A percentile compares a stretch with the other conserved stretches of the same genome.
These are phyloP conservation scores for Myiotriccus ornatus DNA, from an alignment of 2,797 vertebrate species.

Conservation along the genomic window DNA sequence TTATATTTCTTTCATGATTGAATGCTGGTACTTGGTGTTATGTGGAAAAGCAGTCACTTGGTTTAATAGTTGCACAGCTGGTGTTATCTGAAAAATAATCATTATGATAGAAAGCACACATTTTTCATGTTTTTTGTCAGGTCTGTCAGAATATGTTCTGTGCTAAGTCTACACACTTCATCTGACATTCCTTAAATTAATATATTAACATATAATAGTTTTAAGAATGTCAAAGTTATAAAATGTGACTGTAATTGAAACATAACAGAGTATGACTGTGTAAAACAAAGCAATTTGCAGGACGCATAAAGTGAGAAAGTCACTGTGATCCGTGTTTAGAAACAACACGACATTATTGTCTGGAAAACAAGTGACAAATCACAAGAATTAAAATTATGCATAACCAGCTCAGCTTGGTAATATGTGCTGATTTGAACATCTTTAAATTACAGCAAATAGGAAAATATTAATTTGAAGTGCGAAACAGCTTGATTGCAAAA, in stretches of 20 bases:
- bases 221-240: conserved; percentile 54
- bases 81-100: conserved; percentile 77
- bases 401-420: not conserved
- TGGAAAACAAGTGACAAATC: conserved; percentile 41
- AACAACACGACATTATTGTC: conserved; percentile 36
- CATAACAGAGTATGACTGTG: not conserved
- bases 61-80: conserved; percentile 75
- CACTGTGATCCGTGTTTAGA: not conserved
- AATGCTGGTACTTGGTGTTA: conserved; percentile 72
- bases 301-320: conserved; percentile 36
- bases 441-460: conserved; percentile 13
- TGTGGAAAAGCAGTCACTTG: conserved; percentile 64
- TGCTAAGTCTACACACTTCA: conserved; percentile 64
- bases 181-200: conserved; percentile 59
- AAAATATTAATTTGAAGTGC: conserved; percentile 20
- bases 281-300: conserved; percentile 58
- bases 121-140: conserved; percentile 75
- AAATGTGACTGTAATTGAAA: conserved; percentile 49
- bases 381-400: conserved; percentile 32
- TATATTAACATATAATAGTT: conserved; percentile 56
- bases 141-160: conserved; percentile 74
- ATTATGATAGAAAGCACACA: conserved; percentile 69
- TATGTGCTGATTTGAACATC: conserved; percentile 16
- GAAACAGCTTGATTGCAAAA: not conserved
- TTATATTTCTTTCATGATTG: conserved; percentile 78